These are phyloP conservation scores for Chascanopsetta lugubris DNA, from an alignment of 2,113 vertebrate species.

Conservation along the genomic window DNA sequence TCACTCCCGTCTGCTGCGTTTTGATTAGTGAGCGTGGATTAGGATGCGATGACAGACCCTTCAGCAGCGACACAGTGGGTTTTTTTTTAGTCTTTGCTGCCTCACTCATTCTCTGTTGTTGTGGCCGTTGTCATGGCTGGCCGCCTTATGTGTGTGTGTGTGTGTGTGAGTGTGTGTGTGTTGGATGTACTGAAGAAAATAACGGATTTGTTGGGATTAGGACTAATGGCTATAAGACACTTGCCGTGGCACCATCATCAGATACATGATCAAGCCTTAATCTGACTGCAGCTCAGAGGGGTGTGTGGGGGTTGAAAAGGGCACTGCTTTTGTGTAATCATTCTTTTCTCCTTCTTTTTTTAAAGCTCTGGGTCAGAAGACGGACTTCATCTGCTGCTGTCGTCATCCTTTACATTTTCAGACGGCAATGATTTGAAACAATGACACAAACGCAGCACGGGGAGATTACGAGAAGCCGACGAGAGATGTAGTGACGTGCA, in stretches of 20 bases:
- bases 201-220: constrained; percentile 78
- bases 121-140: constrained; percentile 28
- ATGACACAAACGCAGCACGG: background rate
- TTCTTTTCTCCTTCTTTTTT: too few species aligned
- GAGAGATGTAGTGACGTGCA: constrained; percentile 8
- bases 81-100: constrained; percentile 51
- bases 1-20: constrained; percentile 56
- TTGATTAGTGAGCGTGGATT: constrained; percentile 73
- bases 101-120: constrained; percentile 43
- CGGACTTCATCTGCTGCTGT: constrained; percentile 30
- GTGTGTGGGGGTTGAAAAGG: constrained; percentile 41
- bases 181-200: constrained; percentile 63
- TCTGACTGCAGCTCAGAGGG: constrained; percentile 55
- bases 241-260: constrained; percentile 64
- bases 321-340: constrained; percentile 68
- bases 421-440: constrained; percentile 4
- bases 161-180: constrained; percentile 49
- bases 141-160: constrained; percentile 40
- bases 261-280: constrained; percentile 76
- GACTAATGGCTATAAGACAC: constrained; percentile 61
- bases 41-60: constrained; percentile 56
- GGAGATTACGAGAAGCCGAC: constrained; percentile 7
- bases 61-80: constrained; percentile 33
- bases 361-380: constrained; percentile 51
- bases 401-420: constrained; percentile 25